Conservation (phyloP, 2,797 vertebrate genomes). For the Halcyon leucocephala region DNA sequence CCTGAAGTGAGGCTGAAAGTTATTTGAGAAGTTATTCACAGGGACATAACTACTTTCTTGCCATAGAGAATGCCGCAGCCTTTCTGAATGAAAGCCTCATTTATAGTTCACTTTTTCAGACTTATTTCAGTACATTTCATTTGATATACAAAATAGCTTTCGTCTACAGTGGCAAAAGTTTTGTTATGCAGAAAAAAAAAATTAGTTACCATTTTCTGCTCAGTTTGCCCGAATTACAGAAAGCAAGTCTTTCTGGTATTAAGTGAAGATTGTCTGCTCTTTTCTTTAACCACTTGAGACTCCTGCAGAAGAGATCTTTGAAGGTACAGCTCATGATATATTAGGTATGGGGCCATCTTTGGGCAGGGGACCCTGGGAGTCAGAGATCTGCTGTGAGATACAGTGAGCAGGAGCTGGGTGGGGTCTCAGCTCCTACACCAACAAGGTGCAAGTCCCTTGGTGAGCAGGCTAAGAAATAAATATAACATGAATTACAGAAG, state of each 20-base stretch:
- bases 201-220: background rate
- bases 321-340: background rate
- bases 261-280: background rate
- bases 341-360: background rate
- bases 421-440: background rate
- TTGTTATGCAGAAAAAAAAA: background rate
- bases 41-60: conserved; percentile 20
- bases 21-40: conserved; percentile 58
- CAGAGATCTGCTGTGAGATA: background rate
- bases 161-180: background rate
- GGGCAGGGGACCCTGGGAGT: background rate
- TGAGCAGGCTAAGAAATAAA: background rate
- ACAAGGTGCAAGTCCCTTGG: background rate
- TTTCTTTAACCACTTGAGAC: background rate
- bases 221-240: background rate
- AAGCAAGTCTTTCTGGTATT: background rate
- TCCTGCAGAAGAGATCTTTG: background rate
- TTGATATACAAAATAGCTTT: background rate
- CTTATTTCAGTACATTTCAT: background rate
- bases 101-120: background rate
- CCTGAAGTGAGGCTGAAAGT: conserved; percentile 41
- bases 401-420: background rate
- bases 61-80: background rate
- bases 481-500: background rate
- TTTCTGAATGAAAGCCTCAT: background rate